Percentiles rank a stretch among this genome's conserved stretches.
Evolutionary conservation across 2,113 vertebrate species (phyloP).

Genomic region (Clarias batrachus): DNA sequence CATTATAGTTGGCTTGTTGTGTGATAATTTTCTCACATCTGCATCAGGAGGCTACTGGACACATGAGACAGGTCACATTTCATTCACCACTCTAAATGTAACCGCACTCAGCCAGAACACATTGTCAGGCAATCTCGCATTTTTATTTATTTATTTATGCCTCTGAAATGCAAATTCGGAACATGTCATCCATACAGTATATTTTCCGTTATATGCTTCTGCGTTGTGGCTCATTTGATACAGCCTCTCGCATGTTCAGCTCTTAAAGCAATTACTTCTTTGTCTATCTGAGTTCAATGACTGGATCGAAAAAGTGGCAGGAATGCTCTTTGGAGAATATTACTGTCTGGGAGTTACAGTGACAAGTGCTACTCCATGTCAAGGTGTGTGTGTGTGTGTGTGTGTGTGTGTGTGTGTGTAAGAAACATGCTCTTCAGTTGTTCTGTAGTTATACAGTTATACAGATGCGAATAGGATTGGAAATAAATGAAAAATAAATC

Average conservation of each 20-base stretch:
- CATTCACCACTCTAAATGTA: slow-evolving; percentile 2
- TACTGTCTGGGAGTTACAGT: slow-evolving; percentile 40
- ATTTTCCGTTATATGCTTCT: slow-evolving; percentile 39
- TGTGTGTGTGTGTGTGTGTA: slow-evolving; percentile 13
- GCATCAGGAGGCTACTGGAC: background rate
- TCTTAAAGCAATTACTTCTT: slow-evolving; percentile 49
- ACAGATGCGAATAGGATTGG: background rate
- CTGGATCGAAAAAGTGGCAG: slow-evolving; percentile 38
- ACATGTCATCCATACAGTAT: slow-evolving; percentile 29
- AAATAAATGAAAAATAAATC: slow-evolving; percentile 13
- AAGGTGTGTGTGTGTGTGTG: slow-evolving; percentile 15
- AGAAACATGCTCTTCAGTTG: background rate
- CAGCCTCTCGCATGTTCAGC: slow-evolving; percentile 13
- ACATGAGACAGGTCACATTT: slow-evolving; percentile 9
- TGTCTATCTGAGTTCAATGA: slow-evolving; percentile 44
- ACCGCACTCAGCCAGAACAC: slow-evolving; percentile 5
- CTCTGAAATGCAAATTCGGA: slow-evolving; percentile 24
- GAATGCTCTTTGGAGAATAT: slow-evolving; percentile 49
- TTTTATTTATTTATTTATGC: background rate
- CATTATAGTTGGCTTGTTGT: background rate
- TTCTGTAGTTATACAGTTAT: background rate
- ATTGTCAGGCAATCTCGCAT: slow-evolving; percentile 29
- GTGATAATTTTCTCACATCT: slow-evolving; percentile 11
- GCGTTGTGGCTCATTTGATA: slow-evolving; percentile 24
- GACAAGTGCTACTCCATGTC: slow-evolving; percentile 39